phyloP scores from a whole-genome alignment of 2,888 invertebrate genomes.

The Lomographa bimaculata region DNA sequence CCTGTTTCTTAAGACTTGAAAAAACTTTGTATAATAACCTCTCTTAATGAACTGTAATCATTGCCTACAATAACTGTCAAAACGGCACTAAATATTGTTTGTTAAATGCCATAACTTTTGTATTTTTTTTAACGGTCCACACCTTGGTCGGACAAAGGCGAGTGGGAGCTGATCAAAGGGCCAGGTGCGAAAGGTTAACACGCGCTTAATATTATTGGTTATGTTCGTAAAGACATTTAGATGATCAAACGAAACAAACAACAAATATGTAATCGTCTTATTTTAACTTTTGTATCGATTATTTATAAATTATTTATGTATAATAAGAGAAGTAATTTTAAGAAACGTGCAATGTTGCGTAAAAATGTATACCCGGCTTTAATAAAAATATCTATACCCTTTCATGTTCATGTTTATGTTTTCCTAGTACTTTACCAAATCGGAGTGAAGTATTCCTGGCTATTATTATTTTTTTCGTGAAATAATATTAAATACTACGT shows the following conservation, averaged over 20 bases:
- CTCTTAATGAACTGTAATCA: slow-evolving; percentile 74
- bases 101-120: slow-evolving; percentile 76
- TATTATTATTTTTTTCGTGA: too few relatives aligned
- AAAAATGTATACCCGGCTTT: too few relatives aligned
- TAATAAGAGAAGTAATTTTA: too few relatives aligned
- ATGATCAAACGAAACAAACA: slow-evolving; percentile 55
- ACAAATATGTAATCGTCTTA: slow-evolving; percentile 39
- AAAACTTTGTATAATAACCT: slow-evolving; percentile 61
- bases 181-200: slow-evolving; percentile 66
- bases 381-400: too few relatives aligned
- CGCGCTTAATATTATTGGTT: slow-evolving; percentile 45
- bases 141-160: slow-evolving; percentile 67
- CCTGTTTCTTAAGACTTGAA: slow-evolving; percentile 62
- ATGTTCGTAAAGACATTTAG: slow-evolving; percentile 39
- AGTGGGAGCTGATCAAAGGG: slow-evolving; percentile 51
- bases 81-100: slow-evolving; percentile 81
- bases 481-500: too few relatives aligned
- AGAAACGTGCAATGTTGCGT: slow-evolving; percentile 11
- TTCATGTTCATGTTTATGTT: too few relatives aligned
- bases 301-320: too few relatives aligned
- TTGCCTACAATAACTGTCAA: slow-evolving; percentile 80
- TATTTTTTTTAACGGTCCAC: slow-evolving; percentile 75
- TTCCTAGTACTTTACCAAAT: too few relatives aligned
- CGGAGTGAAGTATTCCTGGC: too few relatives aligned
- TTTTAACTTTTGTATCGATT: slow-evolving; percentile 19